These are phyloP conservation scores for Paracentrotus lividus DNA, from an alignment of 53 echinoderm and acorn worm species.

Conservation along the genomic window DNA sequence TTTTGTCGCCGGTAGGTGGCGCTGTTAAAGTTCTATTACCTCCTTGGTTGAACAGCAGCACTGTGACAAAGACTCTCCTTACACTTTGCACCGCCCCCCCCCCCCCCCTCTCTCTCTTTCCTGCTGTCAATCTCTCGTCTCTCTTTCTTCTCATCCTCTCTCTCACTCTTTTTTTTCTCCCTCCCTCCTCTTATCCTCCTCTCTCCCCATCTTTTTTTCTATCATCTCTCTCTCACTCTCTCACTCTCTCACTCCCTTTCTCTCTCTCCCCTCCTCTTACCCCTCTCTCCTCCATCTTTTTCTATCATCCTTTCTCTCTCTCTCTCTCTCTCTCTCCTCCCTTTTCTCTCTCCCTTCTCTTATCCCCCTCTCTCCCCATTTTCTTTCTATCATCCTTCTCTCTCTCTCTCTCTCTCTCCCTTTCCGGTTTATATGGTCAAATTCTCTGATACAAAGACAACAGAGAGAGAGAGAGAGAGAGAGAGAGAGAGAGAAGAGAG, in stretches of 20 bases:
- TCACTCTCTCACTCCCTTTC: background rate
- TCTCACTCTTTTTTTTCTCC: background rate
- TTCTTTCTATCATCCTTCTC: background rate
- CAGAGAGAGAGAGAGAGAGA: too few species aligned
- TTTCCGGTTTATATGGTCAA: too few species aligned
- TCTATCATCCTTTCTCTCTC: background rate
- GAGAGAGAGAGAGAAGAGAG: too few species aligned
- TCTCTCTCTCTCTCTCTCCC: background rate
- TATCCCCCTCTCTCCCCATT: background rate
- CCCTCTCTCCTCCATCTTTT: background rate
- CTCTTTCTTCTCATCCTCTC: background rate
- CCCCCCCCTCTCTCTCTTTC: background rate
- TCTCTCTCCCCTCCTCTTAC: background rate
- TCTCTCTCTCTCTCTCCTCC: background rate
- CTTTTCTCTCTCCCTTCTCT: background rate
- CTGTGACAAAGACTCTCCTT: too few species aligned
- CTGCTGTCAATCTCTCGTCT: background rate
- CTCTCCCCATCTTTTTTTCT: background rate
- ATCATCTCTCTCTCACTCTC: background rate
- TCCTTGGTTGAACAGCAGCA: too few species aligned
- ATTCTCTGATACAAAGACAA: too few species aligned
- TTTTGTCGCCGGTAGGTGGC: too few species aligned
- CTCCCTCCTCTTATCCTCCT: background rate
- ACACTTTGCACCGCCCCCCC: too few species aligned
- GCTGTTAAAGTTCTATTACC: too few species aligned